A percentile compares a stretch with the other conserved stretches of the same genome.
Evolutionary conservation across 2,888 invertebrate genomes (phyloP).

Genomic region (Folsomia manolachei): DNA sequence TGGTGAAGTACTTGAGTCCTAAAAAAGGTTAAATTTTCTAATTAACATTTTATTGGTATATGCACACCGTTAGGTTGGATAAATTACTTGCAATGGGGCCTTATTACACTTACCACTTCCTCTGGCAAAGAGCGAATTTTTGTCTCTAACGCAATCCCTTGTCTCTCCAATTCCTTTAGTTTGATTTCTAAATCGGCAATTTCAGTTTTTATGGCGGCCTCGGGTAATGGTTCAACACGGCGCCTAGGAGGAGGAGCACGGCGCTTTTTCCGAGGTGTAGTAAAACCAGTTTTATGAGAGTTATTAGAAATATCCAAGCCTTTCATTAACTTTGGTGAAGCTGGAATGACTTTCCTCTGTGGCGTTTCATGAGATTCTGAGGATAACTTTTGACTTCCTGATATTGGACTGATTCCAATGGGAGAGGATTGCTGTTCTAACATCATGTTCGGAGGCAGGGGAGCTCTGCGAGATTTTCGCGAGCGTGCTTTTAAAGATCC

Average conservation of each 20-base stretch:
- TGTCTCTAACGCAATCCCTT: slow-evolving; percentile 85
- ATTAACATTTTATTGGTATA: no score
- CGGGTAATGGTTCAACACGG: slow-evolving; percentile 54
- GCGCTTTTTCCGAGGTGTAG: slow-evolving; percentile 57
- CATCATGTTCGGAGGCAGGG: slow-evolving; percentile 52
- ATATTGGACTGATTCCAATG: slow-evolving; percentile 30
- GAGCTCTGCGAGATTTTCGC: slow-evolving; percentile 53
- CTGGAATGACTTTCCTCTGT: slow-evolving; percentile 42
- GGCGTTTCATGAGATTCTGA: no score
- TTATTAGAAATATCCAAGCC: slow-evolving; percentile 30
- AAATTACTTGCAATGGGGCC: no score
- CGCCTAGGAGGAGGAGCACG: slow-evolving; percentile 53
- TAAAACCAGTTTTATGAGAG: slow-evolving; percentile 16
- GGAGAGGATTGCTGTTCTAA: not conserved
- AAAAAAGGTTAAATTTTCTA: no score
- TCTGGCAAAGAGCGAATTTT: slow-evolving; percentile 64
- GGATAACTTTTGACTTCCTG: not conserved
- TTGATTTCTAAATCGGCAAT: slow-evolving; percentile 79
- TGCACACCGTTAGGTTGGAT: no score
- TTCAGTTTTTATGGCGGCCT: slow-evolving; percentile 62
- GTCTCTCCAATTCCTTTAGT: slow-evolving; percentile 81
- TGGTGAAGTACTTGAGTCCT: no score
- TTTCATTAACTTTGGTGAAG: slow-evolving; percentile 43
- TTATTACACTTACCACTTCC: slow-evolving; percentile 30
- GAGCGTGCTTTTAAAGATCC: slow-evolving; percentile 40